A percentile compares a stretch with the other conserved stretches of the same genome.
These are phyloP conservation scores for Amphiduros pacificus DNA, from an alignment of 2,888 invertebrate genomes.

Conservation along the genomic window DNA sequence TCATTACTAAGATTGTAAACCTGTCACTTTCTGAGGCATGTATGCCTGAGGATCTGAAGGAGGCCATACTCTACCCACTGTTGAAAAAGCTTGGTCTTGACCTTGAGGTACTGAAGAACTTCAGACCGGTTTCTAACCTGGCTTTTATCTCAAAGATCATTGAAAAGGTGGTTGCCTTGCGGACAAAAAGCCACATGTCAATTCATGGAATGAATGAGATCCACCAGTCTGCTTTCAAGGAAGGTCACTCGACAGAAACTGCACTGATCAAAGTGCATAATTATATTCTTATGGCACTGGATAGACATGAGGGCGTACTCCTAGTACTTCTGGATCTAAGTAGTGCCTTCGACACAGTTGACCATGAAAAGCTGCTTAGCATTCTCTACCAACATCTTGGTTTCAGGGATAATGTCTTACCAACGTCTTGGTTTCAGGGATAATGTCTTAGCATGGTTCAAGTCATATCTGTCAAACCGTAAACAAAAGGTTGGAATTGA, in stretches of 20 bases:
- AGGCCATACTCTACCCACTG: neutral
- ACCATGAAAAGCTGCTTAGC: neutral
- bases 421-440: constrained; percentile 6
- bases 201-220: neutral
- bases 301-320: neutral
- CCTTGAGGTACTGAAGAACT: neutral
- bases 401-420: too few species aligned
- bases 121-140: constrained; percentile 3
- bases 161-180: constrained; percentile 1
- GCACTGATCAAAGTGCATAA: neutral
- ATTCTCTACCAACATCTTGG: too few species aligned
- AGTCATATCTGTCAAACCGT: constrained; percentile 12
- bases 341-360: neutral
- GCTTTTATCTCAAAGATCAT: constrained; percentile 4
- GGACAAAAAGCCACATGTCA: neutral
- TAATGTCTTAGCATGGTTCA: constrained; percentile 11
- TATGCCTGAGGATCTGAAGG: neutral
- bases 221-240: constrained; percentile 3
- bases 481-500: constrained; percentile 8
- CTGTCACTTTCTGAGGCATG: neutral
- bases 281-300: constrained; percentile 1
- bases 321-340: constrained; percentile 1
- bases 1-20: neutral
- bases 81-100: constrained; percentile 1
- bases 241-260: neutral